phyloP scores from a whole-genome alignment of 1,140 invertebrate species.

The Papilio aristodemus region DNA sequence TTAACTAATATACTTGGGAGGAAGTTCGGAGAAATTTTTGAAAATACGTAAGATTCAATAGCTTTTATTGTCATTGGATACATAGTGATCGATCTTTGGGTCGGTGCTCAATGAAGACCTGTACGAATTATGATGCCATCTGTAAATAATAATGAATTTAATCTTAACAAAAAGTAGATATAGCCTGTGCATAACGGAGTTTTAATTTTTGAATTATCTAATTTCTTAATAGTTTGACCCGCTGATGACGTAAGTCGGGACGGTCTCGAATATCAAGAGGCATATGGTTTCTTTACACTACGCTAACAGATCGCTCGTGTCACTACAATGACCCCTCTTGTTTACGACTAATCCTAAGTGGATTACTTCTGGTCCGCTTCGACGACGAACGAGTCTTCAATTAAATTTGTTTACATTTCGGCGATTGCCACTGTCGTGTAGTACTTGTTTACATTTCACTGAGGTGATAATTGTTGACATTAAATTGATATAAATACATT shows the following conservation, averaged over 20 bases:
- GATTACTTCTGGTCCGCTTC: conserved; percentile 61
- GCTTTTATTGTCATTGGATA: too few relatives aligned
- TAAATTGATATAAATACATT: background rate
- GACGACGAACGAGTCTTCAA: conserved; percentile 39
- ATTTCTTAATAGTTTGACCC: background rate
- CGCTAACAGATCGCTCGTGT: conserved; percentile 73
- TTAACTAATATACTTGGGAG: too few relatives aligned
- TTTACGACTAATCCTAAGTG: conserved; percentile 77
- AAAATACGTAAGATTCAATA: too few relatives aligned
- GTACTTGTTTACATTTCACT: conserved; percentile 3
- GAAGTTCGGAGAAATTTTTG: too few relatives aligned
- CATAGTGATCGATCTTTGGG: too few relatives aligned
- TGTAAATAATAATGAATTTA: too few relatives aligned
- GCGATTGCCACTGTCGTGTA: background rate
- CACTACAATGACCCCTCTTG: conserved; percentile 70
- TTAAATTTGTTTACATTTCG: conserved; percentile 26
- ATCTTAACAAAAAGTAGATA: too few relatives aligned
- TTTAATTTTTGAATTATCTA: background rate
- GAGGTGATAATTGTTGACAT: conserved; percentile 1
- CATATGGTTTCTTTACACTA: conserved; percentile 38
- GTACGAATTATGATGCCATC: too few relatives aligned
- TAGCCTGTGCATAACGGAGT: background rate
- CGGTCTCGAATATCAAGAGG: conserved; percentile 16
- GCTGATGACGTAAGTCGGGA: background rate
- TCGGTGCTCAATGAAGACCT: too few relatives aligned